Evolutionary conservation across 2,888 invertebrate genomes (phyloP), one percentile per base, ranked within the genome.

Genomic region (Eupelmus urozonus): DNA sequence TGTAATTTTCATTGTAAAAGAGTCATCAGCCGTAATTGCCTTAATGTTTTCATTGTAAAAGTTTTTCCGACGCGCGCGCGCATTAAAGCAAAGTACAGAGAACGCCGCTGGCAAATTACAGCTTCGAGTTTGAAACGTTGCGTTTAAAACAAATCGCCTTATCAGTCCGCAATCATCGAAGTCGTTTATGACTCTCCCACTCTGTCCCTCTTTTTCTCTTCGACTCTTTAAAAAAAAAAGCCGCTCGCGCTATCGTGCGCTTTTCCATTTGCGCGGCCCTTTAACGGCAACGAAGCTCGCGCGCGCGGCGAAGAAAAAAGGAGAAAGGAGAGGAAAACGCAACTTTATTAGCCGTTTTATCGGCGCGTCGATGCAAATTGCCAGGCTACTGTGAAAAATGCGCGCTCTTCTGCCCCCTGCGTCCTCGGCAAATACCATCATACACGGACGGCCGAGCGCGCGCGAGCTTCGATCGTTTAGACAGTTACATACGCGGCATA

Each of bases 311-410:
- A 9, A n/a, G 23, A 51, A 45, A 55, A 49, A 57, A 65, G 11
- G n/a, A n/a, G n/a, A n/a, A n/a, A n/a, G 25, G 9, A 11, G 45
- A 53, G 40, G 49, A 55, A 63, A 75, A 53, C 60, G 75, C 75
- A 67, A 67, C 67, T 75, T 67, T 75, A 75, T 75, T 75, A 75
- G 60, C 59, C 3, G 66, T n/a, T 67, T 67, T 75, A 75, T 75
- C 75, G 74, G 65, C 18, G 51, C 74, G 51, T 51, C 60, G 60
- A 75, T 67, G 75, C 67, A 67, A 75, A 75, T 75, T 67, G 53
- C 60, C 42, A 11, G 34, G 27, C 49, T 13, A 23, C 40, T 40
- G 9, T 74, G 73, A 74, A 74, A 74, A 74, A 74, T 66, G 66
- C 74, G 51, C 42, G 25, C 72, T 53, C 62, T n/a, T 3, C n/a